Base-by-base conservation (phyloP, 2,113 vertebrate genomes). In the Egretta garzetta region DNA sequence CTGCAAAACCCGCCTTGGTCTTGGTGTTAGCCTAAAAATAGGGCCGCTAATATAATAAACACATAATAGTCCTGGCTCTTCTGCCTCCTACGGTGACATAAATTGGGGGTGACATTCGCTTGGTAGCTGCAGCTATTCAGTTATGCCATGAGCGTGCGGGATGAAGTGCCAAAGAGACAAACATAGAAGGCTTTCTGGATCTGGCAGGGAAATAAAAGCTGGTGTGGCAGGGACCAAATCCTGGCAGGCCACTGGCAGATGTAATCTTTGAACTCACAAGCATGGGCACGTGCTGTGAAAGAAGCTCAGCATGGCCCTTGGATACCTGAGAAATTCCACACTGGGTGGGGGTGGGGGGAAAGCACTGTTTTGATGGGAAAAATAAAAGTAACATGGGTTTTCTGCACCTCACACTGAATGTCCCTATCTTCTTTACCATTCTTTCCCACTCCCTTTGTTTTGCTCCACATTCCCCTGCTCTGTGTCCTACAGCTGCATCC, bases 271-370 rank as follows among this genome's bases (percentile, higher is more conserved):
- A 58, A 53, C 37, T 63, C 94, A 88, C 0, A 0, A 74, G 73
- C 0, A 0, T 5, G 12, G 70, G 35, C 56, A 67, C 0, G 0
- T 52, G 28, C 20, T 59, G 5, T 53, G 37, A 64, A 53, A 72
- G 66, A 35, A 66, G 41, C 11, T 66, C 43, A 37, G 23, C 1
- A 3, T 52, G 49, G 5, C 33, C 56, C 26, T 35, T 11, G 43
- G 30, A 37, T 50, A 77, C 15, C 23, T 2, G 3, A 87, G 30
- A 28, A 88, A 30, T 79, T 76, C 70, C 33, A 23, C 7, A 5
- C 10, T 39, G 28, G 4, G 24, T 23, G 20, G 7, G 8, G 2
- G 14, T 24, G 20, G 7, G 11, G 3, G 14, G 72, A 27, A 3
- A 3, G 23, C 4, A 35, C 23, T 60, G 1, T 12, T 96, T 73